Percentiles rank a stretch among this genome's conserved stretches.
phyloP scores from a whole-genome alignment of 1,140 invertebrate genomes.

The Tenebrio molitor region DNA sequence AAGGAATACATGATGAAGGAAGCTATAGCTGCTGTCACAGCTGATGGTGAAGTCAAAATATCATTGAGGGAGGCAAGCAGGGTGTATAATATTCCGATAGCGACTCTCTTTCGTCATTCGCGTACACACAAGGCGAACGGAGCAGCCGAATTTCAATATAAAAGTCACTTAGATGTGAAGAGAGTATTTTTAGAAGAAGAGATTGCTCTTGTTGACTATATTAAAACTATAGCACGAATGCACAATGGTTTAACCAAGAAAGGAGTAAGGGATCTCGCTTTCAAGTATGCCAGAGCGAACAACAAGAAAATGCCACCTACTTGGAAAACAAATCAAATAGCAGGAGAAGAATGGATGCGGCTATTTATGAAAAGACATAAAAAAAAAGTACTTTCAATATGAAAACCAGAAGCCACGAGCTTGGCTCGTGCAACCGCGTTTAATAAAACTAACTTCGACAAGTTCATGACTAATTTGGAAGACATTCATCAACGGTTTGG shows the following conservation, averaged over 20 bases:
- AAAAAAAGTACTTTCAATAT: slow-evolving; percentile 58
- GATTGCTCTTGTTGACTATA: slow-evolving; percentile 26
- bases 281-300: slow-evolving; percentile 51
- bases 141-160: not conserved
- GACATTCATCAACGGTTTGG: not conserved
- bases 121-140: not conserved
- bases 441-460: slow-evolving; percentile 57
- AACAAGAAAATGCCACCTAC: slow-evolving; percentile 21
- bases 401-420: slow-evolving; percentile 62
- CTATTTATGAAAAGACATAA: slow-evolving; percentile 44
- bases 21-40: not conserved
- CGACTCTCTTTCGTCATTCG: no score
- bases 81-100: not conserved
- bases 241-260: slow-evolving; percentile 47
- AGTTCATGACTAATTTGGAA: slow-evolving; percentile 47
- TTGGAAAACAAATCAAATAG: slow-evolving; percentile 36
- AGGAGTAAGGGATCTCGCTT: slow-evolving; percentile 47
- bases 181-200: slow-evolving; percentile 42
- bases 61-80: not conserved
- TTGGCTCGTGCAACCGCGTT: slow-evolving; percentile 60
- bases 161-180: not conserved
- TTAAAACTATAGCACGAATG: slow-evolving; percentile 44
- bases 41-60: not conserved
- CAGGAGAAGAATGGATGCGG: slow-evolving; percentile 49
- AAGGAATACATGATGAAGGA: not conserved